A percentile compares a stretch with the other conserved stretches of the same genome.
phyloP scores from a whole-genome alignment of 2,113 vertebrate species.

The Clarias magur region DNA sequence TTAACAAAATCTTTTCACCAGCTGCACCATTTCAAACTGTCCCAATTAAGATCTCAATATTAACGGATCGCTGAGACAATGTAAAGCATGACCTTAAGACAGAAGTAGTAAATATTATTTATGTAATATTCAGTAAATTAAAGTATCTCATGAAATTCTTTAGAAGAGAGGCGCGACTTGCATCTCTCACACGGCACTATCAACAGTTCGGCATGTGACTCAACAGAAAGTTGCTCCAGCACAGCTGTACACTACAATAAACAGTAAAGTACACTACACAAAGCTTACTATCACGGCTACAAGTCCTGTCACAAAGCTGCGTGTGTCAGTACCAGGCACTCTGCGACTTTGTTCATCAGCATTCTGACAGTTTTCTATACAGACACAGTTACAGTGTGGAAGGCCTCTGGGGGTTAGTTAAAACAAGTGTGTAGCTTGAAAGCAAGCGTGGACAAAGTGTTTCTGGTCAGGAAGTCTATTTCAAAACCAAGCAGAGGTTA shows the following conservation, averaged over 20 bases:
- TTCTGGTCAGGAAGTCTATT: background rate
- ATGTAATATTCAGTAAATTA: background rate
- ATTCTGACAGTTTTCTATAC: conserved; percentile 5
- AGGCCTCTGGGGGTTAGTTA: background rate
- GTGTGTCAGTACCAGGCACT: conserved; percentile 45
- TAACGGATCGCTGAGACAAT: background rate
- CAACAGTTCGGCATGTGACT: conserved; percentile 15
- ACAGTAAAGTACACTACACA: conserved; percentile 35
- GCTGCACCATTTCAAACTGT: background rate
- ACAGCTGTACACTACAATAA: conserved; percentile 28
- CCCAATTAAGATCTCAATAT: background rate
- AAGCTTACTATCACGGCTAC: conserved; percentile 13
- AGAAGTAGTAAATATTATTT: background rate
- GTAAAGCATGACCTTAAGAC: background rate
- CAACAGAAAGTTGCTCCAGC: conserved; percentile 29
- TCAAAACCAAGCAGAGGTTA: background rate
- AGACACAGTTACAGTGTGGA: background rate
- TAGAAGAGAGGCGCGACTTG: background rate
- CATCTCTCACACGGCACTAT: background rate
- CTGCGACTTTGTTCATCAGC: background rate
- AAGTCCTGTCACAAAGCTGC: conserved; percentile 13
- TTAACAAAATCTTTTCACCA: background rate
- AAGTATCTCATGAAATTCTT: background rate
- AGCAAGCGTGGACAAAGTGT: background rate
- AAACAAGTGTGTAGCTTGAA: background rate